These are phyloP conservation scores for Agrotis clavis DNA, from an alignment of 2,888 invertebrate genomes.

Conservation along the genomic window DNA sequence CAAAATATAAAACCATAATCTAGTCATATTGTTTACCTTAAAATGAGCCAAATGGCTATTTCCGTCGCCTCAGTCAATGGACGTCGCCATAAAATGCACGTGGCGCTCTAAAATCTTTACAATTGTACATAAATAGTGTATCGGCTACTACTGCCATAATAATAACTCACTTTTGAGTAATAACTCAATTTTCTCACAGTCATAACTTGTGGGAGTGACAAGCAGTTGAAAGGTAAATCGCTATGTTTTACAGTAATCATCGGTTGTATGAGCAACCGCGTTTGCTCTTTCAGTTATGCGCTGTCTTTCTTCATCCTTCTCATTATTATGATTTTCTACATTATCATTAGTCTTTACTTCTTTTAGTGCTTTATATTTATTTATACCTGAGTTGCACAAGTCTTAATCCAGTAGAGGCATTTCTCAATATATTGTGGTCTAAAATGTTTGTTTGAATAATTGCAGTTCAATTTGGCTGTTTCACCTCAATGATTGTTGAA, in stretches of 20 bases:
- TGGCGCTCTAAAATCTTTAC: slow-evolving; percentile 34
- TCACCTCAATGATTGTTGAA: neutral
- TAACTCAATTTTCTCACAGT: slow-evolving; percentile 6
- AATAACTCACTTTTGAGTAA: neutral
- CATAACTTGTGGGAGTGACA: slow-evolving; percentile 4
- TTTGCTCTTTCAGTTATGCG: neutral
- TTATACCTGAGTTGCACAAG: no score
- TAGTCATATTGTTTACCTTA: neutral
- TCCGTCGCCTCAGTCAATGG: slow-evolving; percentile 41
- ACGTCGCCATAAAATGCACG: slow-evolving; percentile 41
- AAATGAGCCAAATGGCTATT: slow-evolving; percentile 19
- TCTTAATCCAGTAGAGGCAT: neutral
- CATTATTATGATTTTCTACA: neutral
- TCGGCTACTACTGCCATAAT: slow-evolving; percentile 3
- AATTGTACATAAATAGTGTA: slow-evolving; percentile 32
- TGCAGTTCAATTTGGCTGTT: neutral
- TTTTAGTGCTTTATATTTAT: no score
- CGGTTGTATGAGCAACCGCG: neutral
- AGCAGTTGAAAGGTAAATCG: neutral
- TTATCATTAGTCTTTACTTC: neutral
- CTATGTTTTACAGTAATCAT: slow-evolving; percentile 6
- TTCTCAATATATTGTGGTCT: no score
- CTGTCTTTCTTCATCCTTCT: neutral
- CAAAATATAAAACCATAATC: slow-evolving; percentile 5
- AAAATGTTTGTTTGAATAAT: neutral